Percentiles rank a stretch among this genome's conserved stretches.
These are phyloP conservation scores for Globia sparganii DNA, from an alignment of 2,888 invertebrate genomes.

Conservation along the genomic window DNA sequence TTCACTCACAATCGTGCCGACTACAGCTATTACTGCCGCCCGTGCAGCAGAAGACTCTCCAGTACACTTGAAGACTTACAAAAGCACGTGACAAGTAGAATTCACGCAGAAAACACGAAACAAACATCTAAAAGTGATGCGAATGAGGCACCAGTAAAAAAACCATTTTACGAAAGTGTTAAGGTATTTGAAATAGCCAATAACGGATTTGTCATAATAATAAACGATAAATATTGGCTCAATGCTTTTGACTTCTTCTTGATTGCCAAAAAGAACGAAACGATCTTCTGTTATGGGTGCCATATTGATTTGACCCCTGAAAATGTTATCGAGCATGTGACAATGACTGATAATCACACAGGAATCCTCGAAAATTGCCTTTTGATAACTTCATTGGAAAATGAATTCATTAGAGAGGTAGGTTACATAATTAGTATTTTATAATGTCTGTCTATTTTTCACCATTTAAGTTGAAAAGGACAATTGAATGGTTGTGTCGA, in stretches of 20 bases:
- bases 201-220: not conserved
- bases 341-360: conserved; percentile 4
- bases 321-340: conserved; percentile 21
- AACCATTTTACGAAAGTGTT: not conserved
- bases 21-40: conserved; percentile 45
- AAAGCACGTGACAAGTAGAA: conserved; percentile 34
- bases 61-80: conserved; percentile 24
- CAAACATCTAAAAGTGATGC: not conserved
- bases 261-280: conserved; percentile 5
- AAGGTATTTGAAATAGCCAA: conserved; percentile 1
- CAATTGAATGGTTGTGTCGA: not conserved
- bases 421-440: not conserved
- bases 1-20: conserved; percentile 44
- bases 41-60: conserved; percentile 35
- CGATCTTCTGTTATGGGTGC: conserved; percentile 39
- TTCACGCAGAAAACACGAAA: conserved; percentile 38
- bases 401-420: conserved; percentile 58
- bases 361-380: not conserved
- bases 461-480: not conserved
- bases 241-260: conserved; percentile 28
- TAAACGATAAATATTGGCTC: conserved; percentile 42
- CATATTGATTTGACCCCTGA: conserved; percentile 39
- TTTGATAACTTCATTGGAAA: conserved; percentile 38
- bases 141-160: conserved; percentile 1
- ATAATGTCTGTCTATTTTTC: not conserved